Base-by-base conservation (phyloP, 2,797 vertebrate genomes). In the Dipus sagitta region DNA sequence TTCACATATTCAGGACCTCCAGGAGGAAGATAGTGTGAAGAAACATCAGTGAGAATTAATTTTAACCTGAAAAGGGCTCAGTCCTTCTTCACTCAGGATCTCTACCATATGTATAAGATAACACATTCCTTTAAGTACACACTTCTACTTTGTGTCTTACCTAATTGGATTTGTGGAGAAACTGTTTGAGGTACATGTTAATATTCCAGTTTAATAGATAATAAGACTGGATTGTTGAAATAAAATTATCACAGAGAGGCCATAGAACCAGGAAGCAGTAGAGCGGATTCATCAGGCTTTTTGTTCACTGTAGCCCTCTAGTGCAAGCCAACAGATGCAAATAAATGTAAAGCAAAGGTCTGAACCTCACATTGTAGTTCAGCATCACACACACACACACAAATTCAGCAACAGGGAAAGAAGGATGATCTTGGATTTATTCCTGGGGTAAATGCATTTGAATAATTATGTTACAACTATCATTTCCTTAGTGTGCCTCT, bases 401-500 rank as follows among this genome's bases (percentile, higher is more conserved):
- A 52, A 15, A 88, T 80, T 95, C 20, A 81, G 54, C 6, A 38
- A 78, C 6, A 32, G 1, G n/a, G 30, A 90, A 54, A 79, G 32
- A 80, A 80, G 87, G 62, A 2, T 18, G 7, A 6, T 52, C 24
- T 86, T 76, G 0, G 81, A 67, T 42, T 90, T 87, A 93, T 90
- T 96, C 76, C 1, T 91, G 28, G 38, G 38, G 11, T 70, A 93
- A 84, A 34, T 26, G 1, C 9, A 23, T n/a, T 60, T 58, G 32
- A 87, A 62, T 92, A 84, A 89, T 93, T 62, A 64, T n/a, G 12
- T 14, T 83, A 32, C 3, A 79, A 17, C 83, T 67, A 85, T 18
- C 34, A 47, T 58, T 58, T 58, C 54, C 54, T 58, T 88, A 68
- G 83, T 47, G 18, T 96, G 79, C 23, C 72, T 94, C 65, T 92